Conservation (phyloP, 2,797 vertebrate genomes). For the Triplophysa bombifrons region DNA sequence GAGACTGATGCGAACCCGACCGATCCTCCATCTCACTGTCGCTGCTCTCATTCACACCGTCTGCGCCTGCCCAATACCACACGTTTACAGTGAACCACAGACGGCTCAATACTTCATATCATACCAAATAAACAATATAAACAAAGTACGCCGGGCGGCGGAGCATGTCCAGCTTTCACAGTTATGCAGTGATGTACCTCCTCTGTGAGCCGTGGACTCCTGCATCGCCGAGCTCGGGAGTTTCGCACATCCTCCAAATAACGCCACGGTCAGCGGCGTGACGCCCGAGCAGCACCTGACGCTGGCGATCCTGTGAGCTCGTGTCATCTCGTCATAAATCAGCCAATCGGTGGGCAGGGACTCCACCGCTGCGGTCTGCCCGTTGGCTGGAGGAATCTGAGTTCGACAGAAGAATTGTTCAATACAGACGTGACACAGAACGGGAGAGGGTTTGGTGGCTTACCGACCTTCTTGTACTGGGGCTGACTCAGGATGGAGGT, state of each 20-base stretch:
- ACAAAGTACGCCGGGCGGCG: too few species aligned
- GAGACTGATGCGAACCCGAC: slow-evolving; percentile 67
- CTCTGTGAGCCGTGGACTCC: slow-evolving; percentile 71
- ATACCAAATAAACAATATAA: neutral
- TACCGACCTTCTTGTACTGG: slow-evolving; percentile 85
- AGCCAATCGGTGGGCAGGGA: slow-evolving; percentile 90
- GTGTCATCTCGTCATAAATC: slow-evolving; percentile 93
- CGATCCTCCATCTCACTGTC: slow-evolving; percentile 88
- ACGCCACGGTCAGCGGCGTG: slow-evolving; percentile 81
- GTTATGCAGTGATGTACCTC: slow-evolving; percentile 19
- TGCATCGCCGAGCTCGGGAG: slow-evolving; percentile 79
- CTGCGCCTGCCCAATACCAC: slow-evolving; percentile 58
- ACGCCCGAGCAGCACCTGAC: slow-evolving; percentile 89
- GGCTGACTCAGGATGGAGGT: slow-evolving; percentile 87
- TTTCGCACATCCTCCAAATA: slow-evolving; percentile 87
- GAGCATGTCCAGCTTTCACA: too few species aligned
- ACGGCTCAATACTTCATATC: neutral
- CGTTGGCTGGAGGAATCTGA: slow-evolving; percentile 81
- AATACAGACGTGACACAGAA: neutral
- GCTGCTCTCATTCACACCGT: slow-evolving; percentile 77
- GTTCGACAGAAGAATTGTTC: neutral
- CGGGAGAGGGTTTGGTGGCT: neutral
- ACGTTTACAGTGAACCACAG: neutral
- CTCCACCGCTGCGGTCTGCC: slow-evolving; percentile 76
- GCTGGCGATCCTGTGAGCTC: slow-evolving; percentile 86